phyloP scores from a whole-genome alignment of 2,888 invertebrate genomes.

The Actias luna region DNA sequence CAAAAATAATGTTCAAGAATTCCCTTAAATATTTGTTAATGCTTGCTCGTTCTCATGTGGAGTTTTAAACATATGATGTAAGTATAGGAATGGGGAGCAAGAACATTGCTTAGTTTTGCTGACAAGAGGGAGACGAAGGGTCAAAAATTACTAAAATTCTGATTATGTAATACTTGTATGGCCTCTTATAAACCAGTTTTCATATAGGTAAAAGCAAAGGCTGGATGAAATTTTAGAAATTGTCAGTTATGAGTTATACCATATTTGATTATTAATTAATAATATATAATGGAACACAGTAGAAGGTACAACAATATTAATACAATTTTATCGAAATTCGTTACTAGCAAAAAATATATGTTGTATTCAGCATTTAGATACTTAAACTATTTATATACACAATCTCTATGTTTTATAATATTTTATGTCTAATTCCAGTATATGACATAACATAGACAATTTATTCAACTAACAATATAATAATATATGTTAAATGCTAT shows the following conservation, averaged over 20 bases:
- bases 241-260: background rate
- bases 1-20: too few species aligned
- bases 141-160: too few species aligned
- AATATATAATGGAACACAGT: too few species aligned
- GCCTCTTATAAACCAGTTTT: too few species aligned
- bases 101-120: too few species aligned
- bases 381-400: background rate
- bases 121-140: too few species aligned
- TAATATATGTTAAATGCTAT: conserved; percentile 16
- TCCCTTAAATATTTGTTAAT: too few species aligned
- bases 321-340: background rate
- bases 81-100: too few species aligned
- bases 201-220: background rate
- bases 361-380: background rate
- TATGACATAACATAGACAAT: conserved; percentile 8
- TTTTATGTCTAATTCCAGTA: background rate
- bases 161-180: too few species aligned
- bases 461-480: conserved; percentile 14
- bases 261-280: background rate
- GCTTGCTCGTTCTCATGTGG: too few species aligned
- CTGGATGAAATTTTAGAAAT: background rate
- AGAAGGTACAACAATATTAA: too few species aligned
- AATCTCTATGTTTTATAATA: background rate
- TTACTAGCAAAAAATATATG: background rate
- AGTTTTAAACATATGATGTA: too few species aligned